Conservation (phyloP, 2,888 invertebrate genomes). For the Argynnis bischoffii region DNA sequence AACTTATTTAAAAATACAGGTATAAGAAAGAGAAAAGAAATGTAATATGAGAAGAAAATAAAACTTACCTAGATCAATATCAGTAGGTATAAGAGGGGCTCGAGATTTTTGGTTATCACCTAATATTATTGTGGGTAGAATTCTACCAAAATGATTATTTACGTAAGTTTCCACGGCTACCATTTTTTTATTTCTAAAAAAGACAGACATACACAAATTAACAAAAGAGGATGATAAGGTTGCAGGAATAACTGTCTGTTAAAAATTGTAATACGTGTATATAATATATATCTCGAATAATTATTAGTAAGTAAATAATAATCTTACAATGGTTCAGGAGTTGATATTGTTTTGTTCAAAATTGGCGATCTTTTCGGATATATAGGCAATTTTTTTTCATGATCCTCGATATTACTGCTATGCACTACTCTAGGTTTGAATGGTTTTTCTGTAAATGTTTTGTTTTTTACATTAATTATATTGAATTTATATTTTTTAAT, state of each 20-base stretch:
- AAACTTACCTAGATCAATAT: constrained; percentile 55
- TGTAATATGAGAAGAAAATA: not conserved
- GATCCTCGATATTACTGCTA: constrained; percentile 50
- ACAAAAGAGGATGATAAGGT: too few species aligned
- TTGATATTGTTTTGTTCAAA: constrained; percentile 42
- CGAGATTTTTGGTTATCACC: constrained; percentile 49
- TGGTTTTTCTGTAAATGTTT: constrained; percentile 24
- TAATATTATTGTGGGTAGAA: constrained; percentile 32
- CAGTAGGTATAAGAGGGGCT: constrained; percentile 56
- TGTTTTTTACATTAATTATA: too few species aligned
- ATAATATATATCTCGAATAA: not conserved
- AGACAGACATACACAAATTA: not conserved
- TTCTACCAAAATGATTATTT: constrained; percentile 54
- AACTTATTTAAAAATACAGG: too few species aligned
- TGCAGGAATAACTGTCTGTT: too few species aligned
- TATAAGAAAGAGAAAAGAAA: not conserved
- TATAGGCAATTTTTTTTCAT: constrained; percentile 34
- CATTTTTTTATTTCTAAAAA: constrained; percentile 56
- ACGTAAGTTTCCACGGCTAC: constrained; percentile 63
- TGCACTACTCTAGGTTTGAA: constrained; percentile 46
- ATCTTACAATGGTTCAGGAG: constrained; percentile 52
- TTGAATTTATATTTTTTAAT: too few species aligned
- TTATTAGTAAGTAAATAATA: constrained; percentile 4
- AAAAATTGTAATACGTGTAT: too few species aligned
- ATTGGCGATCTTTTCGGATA: constrained; percentile 38